phyloP scores from a whole-genome alignment of 2,888 invertebrate species.

The Perizoma flavofasciatum region DNA sequence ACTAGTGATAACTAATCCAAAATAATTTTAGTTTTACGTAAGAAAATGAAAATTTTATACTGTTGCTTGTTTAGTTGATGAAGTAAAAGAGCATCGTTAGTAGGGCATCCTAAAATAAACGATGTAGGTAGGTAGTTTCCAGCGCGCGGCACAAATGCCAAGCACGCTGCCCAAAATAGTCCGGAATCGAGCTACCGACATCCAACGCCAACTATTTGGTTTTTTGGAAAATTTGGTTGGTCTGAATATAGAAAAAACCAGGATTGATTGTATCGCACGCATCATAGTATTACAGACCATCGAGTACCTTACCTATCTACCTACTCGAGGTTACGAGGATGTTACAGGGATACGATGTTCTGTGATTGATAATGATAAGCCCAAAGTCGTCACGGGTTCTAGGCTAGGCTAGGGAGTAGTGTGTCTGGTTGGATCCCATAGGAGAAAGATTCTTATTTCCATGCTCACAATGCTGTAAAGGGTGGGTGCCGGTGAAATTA shows the following conservation, averaged over 20 bases:
- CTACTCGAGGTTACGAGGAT: too few species aligned
- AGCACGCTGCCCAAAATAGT: constrained; percentile 75
- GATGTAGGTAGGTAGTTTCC: constrained; percentile 71
- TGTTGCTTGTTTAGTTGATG: constrained; percentile 39
- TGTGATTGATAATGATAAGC: too few species aligned
- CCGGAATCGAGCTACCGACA: constrained; percentile 56
- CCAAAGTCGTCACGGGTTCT: too few species aligned
- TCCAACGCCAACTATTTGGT: constrained; percentile 50
- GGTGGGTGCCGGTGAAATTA: too few species aligned
- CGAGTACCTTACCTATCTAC: too few species aligned
- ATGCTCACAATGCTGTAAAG: too few species aligned
- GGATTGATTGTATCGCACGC: background rate
- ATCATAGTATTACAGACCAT: too few species aligned
- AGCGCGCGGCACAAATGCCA: constrained; percentile 77
- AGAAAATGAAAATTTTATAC: background rate
- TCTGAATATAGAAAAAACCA: background rate
- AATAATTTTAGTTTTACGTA: constrained; percentile 1
- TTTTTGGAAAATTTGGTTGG: constrained; percentile 29
- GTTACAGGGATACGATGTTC: too few species aligned
- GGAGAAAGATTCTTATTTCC: too few species aligned
- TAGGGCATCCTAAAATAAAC: constrained; percentile 76
- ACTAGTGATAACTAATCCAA: background rate
- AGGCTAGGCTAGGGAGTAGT: too few species aligned
- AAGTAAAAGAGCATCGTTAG: constrained; percentile 58
- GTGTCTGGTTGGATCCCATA: too few species aligned